These are phyloP conservation scores for Girardinichthys multiradiatus DNA, from an alignment of 2,113 vertebrate species.

Conservation along the genomic window DNA sequence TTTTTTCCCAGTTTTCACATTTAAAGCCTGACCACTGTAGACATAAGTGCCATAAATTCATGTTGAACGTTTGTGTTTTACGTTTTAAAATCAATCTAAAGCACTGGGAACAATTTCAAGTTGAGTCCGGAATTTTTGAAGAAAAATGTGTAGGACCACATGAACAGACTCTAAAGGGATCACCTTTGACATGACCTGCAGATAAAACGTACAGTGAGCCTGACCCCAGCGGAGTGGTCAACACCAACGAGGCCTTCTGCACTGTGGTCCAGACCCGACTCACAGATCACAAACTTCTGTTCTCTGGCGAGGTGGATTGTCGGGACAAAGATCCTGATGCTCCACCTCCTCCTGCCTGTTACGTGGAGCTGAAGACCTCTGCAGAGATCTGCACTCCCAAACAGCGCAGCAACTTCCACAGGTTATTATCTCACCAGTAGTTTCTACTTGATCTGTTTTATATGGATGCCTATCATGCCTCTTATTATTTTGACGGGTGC, in stretches of 20 bases:
- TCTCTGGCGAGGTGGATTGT: constrained; percentile 92
- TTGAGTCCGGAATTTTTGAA: too few species aligned
- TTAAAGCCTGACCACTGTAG: too few species aligned
- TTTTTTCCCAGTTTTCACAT: too few species aligned
- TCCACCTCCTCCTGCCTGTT: constrained; percentile 82
- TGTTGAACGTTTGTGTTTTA: too few species aligned
- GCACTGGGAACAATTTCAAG: too few species aligned
- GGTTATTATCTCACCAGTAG: constrained; percentile 66
- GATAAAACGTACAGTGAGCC: constrained; percentile 79
- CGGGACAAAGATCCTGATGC: constrained; percentile 74
- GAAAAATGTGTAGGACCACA: too few species aligned
- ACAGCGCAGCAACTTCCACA: constrained; percentile 88
- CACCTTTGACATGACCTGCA: constrained; percentile 47
- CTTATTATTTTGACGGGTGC: background rate
- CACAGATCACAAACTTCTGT: constrained; percentile 84
- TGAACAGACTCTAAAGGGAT: too few species aligned
- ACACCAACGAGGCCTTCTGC: constrained; percentile 93
- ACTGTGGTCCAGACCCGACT: constrained; percentile 89
- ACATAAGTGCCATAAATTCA: too few species aligned
- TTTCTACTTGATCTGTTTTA: background rate
- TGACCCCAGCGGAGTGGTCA: constrained; percentile 84
- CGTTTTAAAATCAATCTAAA: too few species aligned
- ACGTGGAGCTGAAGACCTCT: constrained; percentile 91
- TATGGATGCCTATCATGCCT: background rate
- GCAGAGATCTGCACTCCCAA: constrained; percentile 87